Evolutionary conservation across 2,113 vertebrate genomes (phyloP), one percentile per base, ranked within the genome.

Genomic region (Alces alces): DNA sequence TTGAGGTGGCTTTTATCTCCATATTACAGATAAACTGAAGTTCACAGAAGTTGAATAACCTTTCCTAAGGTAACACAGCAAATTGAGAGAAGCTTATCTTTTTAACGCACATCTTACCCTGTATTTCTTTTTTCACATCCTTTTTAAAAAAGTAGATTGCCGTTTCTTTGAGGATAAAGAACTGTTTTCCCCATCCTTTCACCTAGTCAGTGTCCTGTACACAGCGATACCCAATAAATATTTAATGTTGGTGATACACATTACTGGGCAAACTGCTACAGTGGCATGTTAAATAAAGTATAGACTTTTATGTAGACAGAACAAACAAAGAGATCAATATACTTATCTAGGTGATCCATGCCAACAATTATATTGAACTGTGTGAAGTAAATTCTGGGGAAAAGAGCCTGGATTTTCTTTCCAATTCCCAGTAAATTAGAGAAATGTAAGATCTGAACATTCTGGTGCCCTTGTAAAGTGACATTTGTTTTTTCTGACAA

Each of bases 211-310:
- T 79, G 61, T 52, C 66, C 70, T 64, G 78, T n/a, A 93, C 45
- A 89, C 58, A 95, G 66, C 86, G 94, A 88, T 45, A 94, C 60
- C 70, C 93, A 89, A 73, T 98, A 92, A 97, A 96, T 98, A 96
- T 83, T 97, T 97, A 60, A 98, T 94, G 89, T 92, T 78, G 47
- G 94, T 94, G 94, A 96, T 89, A 94, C 66, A 88, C 95, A 86
- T 93, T 84, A 33, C 96, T 91, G 85, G 43, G 50, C 76, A 95
- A 86, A 92, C 60, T 55, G 93, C 86, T 95, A 64, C 96, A 64
- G 17, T 39, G 55, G 78, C 88, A 64, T 50, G 54, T 79, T 95
- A 80, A 96, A 76, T 66, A 70, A 91, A 91, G 66, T 80, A 30
- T 92, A 86, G 61, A 89, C 88, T 93, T 94, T 92, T 91, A 96